phyloP scores from a whole-genome alignment of 1,140 invertebrate genomes.

The Akabosia matsudoensis region DNA sequence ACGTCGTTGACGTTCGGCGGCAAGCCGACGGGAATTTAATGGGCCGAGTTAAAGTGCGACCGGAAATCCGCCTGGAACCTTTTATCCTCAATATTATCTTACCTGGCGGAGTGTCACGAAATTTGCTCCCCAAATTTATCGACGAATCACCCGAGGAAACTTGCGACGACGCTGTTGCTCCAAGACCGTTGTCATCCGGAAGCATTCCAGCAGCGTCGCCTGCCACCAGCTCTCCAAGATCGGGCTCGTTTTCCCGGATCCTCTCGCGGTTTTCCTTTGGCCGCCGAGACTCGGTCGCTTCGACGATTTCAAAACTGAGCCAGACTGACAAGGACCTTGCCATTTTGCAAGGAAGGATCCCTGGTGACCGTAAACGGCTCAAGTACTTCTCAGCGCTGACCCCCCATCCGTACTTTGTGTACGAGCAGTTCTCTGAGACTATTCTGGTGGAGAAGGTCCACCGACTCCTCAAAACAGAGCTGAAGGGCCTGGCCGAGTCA shows the following conservation, averaged over 20 bases:
- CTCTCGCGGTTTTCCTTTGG: neutral
- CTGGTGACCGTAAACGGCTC: neutral
- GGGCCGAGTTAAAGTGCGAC: conserved; percentile 64
- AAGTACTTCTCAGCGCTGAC: conserved; percentile 48
- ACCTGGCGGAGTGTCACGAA: conserved; percentile 50
- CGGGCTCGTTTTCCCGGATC: neutral
- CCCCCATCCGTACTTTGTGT: conserved; percentile 61
- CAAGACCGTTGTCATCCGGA: neutral
- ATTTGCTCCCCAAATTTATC: neutral
- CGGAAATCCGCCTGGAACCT: conserved; percentile 59
- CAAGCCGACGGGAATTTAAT: conserved; percentile 56
- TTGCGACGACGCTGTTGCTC: neutral
- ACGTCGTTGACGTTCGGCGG: conserved; percentile 55
- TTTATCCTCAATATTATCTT: conserved; percentile 56
- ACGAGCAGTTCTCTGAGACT: conserved; percentile 65
- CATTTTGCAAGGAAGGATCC: neutral
- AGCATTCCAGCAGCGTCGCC: neutral
- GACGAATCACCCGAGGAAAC: neutral
- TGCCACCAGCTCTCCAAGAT: neutral
- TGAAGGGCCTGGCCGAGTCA: conserved; percentile 49
- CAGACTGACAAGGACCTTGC: neutral
- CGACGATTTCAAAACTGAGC: neutral
- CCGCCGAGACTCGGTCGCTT: neutral
- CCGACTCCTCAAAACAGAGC: conserved; percentile 52
- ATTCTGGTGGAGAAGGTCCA: conserved; percentile 55